Evolutionary conservation across 2,113 vertebrate genomes (phyloP), one percentile per base, ranked within the genome.

Genomic region (Oreochromis spilurus): DNA sequence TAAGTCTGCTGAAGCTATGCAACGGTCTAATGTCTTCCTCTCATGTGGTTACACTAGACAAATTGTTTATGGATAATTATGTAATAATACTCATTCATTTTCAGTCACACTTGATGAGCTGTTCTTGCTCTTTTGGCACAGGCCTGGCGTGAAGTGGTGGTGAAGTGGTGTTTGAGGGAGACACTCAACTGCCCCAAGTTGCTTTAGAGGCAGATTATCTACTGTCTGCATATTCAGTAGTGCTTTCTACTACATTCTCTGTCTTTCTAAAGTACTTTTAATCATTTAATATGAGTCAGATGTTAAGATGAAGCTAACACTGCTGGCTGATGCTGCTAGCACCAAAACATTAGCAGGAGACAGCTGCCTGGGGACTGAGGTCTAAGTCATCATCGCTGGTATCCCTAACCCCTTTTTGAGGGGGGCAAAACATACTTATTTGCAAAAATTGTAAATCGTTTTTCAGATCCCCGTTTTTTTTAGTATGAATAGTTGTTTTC

Each of bases 41-140:
- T 70, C 81, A 75, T 79, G 75, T 21, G 50, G 82, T 82, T 89
- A 93, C 92, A 85, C 82, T 87, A 72, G 54, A 82, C 84, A 92
- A 84, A 90, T 92, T 94, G 91, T 93, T 92, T 84, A 83, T 89
- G 83, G 85, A 87, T 85, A 81, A 89, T 95, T 95, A 94, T 93
- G 92, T 89, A 94, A 94, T 92, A n/a, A 85, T 57, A 81, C 78
- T 87, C 89, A 92, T 93, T 94, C 86, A 92, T 84, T 89, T 75
- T 79, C 89, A 91, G 83, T 78, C 89, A 93, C 17, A 88, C 91
- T 84, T 91, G 83, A 95, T 72, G 72, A 79, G 79, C 82, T 84
- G 85, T 77, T 79, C 65, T 77, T 81, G 84, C 77, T 84, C 53
- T 86, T 77, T 79, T 83, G 77, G 77, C 55, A 31, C 57, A 65